Evolutionary conservation across 2,113 vertebrate species (phyloP).

Genomic region (Heptranchias perlo): DNA sequence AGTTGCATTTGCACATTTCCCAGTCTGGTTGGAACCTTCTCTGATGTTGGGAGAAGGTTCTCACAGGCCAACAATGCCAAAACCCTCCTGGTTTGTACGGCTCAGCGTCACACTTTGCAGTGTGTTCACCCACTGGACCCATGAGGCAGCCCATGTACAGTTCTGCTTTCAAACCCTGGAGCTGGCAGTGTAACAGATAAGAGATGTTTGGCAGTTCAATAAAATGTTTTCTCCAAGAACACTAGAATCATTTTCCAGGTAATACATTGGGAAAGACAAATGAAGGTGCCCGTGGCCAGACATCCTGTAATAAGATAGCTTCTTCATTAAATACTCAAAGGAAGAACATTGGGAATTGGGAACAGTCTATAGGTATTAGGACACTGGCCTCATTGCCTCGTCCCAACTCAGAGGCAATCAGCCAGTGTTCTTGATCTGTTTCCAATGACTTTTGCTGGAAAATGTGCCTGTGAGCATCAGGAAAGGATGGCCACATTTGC

Average conservation of each 20-base stretch:
- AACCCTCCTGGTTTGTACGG: too few species aligned
- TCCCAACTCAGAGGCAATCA: too few species aligned
- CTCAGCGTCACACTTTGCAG: too few species aligned
- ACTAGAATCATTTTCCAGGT: neutral
- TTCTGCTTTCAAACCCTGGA: neutral
- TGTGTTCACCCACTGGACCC: neutral
- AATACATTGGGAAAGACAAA: neutral
- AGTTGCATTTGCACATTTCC: neutral
- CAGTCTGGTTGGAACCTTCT: neutral
- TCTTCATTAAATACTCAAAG: neutral
- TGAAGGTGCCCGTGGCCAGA: neutral
- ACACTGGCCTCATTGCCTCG: too few species aligned
- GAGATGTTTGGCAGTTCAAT: neutral
- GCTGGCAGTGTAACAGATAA: neutral
- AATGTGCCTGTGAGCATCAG: neutral
- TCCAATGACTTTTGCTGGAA: neutral
- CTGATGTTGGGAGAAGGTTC: neutral
- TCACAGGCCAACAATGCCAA: neutral
- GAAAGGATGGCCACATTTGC: neutral
- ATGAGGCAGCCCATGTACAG: neutral
- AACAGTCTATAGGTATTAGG: neutral
- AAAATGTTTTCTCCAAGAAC: neutral
- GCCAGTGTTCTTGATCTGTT: neutral
- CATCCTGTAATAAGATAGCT: neutral
- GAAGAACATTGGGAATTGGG: neutral